These are phyloP conservation scores for Drosophila littoralis DNA, from an alignment of 1,140 invertebrate species.

Conservation along the genomic window DNA sequence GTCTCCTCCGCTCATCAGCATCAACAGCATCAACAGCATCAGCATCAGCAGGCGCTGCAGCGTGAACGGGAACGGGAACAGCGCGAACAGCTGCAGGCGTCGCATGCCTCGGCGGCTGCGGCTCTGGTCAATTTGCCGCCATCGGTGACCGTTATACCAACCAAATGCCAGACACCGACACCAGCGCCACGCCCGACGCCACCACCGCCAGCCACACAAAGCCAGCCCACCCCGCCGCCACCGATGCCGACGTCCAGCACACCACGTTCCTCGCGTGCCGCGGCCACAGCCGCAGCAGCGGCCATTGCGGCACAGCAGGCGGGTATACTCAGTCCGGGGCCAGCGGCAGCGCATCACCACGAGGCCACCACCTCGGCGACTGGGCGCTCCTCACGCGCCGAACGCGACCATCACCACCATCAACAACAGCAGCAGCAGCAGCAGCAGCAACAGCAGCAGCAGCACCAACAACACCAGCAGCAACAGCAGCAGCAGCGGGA, in stretches of 20 bases:
- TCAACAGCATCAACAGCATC: not conserved
- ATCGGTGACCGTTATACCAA: slow-evolving; percentile 81
- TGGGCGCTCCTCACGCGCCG: slow-evolving; percentile 56
- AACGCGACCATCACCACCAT: slow-evolving; percentile 72
- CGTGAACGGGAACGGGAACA: slow-evolving; percentile 33
- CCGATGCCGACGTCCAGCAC: slow-evolving; percentile 84
- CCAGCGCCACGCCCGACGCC: slow-evolving; percentile 84
- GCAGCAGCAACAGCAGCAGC: slow-evolving; percentile 84
- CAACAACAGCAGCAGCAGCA: slow-evolving; percentile 84
- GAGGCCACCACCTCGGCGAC: slow-evolving; percentile 60
- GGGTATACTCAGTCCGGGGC: slow-evolving; percentile 86
- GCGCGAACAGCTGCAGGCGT: slow-evolving; percentile 63
- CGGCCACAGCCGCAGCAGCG: slow-evolving; percentile 75
- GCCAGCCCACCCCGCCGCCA: slow-evolving; percentile 81
- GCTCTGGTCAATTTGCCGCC: slow-evolving; percentile 80
- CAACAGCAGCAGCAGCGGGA: slow-evolving; percentile 76
- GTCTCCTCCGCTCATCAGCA: slow-evolving; percentile 25
- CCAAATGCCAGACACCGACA: slow-evolving; percentile 83
- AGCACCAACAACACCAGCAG: slow-evolving; percentile 84
- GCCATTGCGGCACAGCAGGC: slow-evolving; percentile 85
- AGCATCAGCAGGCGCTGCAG: slow-evolving; percentile 57
- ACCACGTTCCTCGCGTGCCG: slow-evolving; percentile 81
- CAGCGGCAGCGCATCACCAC: slow-evolving; percentile 85
- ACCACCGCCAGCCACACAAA: slow-evolving; percentile 64
- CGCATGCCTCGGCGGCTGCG: slow-evolving; percentile 72